Percentiles rank a stretch among this genome's conserved stretches.
These are phyloP conservation scores for Carassius gibelio DNA, from an alignment of 2,113 vertebrate species.

Conservation along the genomic window DNA sequence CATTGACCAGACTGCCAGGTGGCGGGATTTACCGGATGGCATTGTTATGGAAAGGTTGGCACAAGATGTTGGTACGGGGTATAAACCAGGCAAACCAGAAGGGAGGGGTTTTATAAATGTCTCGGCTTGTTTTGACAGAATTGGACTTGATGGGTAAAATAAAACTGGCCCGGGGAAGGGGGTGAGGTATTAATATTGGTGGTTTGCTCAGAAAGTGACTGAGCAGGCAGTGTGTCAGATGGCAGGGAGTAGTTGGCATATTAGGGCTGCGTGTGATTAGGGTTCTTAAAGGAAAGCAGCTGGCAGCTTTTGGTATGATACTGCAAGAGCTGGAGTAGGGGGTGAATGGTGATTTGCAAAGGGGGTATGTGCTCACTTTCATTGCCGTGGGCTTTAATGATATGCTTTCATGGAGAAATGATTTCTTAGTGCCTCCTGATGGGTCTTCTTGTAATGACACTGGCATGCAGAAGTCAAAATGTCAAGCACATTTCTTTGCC, in stretches of 20 bases:
- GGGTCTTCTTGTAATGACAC: conserved; percentile 13
- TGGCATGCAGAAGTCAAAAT: conserved; percentile 30
- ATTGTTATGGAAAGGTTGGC: conserved; percentile 69
- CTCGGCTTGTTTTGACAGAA: conserved; percentile 21
- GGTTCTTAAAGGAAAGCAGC: conserved; percentile 44
- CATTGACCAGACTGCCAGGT: conserved; percentile 55
- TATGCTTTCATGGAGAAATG: conserved; percentile 17
- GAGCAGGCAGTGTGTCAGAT: conserved; percentile 64
- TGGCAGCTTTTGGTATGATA: conserved; percentile 42
- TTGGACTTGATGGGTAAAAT: conserved; percentile 37
- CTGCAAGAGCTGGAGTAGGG: conserved; percentile 17
- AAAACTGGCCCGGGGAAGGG: conserved; percentile 12
- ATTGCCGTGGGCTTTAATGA: conserved; percentile 19
- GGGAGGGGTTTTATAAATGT: conserved; percentile 34
- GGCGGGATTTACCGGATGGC: conserved; percentile 50
- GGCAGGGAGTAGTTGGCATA: conserved; percentile 32
- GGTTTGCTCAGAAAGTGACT: conserved; percentile 66
- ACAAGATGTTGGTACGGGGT: conserved; percentile 64
- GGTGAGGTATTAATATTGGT: conserved; percentile 67
- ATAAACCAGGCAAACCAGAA: conserved; percentile 31
- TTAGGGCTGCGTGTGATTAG: conserved; percentile 28
- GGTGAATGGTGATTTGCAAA: conserved; percentile 6
- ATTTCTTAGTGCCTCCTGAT: conserved; percentile 27
- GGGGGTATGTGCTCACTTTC: background rate
- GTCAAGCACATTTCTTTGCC: background rate